Base-by-base conservation (phyloP, 2,797 vertebrate species). In the Fistularia commersonii region DNA sequence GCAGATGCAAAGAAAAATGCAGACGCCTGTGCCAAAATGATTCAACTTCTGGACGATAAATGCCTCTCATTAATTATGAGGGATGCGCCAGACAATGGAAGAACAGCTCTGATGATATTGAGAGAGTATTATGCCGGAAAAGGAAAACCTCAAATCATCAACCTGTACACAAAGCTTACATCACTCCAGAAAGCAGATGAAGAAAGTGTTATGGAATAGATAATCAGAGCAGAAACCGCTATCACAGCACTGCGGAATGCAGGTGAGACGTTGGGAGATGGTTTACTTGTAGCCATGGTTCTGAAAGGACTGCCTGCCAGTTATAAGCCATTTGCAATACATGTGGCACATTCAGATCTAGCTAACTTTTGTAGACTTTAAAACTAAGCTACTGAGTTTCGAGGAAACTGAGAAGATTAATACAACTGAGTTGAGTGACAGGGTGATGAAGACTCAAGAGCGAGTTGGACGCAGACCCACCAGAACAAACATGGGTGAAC, bases 251-350 rank as follows among this genome's bases (percentile, higher is more conserved):
- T 6, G 5, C 5, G n/a, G n/a, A 41, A 6, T 6, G 8, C 39
- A 12, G 39, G 8, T 6, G 39, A 41, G n/a, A 41, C 8, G 5
- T 41, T 6, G n/a, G 6, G 39, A 6, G 39, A 41, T 6, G 39
- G 39, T 6, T 6, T 41, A 41, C n/a, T 41, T 5, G 39, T 41
- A 11, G n/a, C 8, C 6, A 8, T 41, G 39, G 39, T 41, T 80
- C 11, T 41, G 11, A 41, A 41, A 11, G 39, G 39, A 6, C n/a
- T 41, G 11, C 39, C n/a, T 6, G n/a, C 6, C 6, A 6, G 6
- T 6, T 41, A 6, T 41, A 41, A 41, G n/a, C 39, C 39, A 6
- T 41, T 41, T 41, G n/a, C 6, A 11, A 41, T 41, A 6, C 39
- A 41, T 11, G 11, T 41, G 5, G n/a, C 11, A 11, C n/a, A n/a